Base-by-base conservation (phyloP, 2,797 vertebrate species). In the Squalus acanthias region DNA sequence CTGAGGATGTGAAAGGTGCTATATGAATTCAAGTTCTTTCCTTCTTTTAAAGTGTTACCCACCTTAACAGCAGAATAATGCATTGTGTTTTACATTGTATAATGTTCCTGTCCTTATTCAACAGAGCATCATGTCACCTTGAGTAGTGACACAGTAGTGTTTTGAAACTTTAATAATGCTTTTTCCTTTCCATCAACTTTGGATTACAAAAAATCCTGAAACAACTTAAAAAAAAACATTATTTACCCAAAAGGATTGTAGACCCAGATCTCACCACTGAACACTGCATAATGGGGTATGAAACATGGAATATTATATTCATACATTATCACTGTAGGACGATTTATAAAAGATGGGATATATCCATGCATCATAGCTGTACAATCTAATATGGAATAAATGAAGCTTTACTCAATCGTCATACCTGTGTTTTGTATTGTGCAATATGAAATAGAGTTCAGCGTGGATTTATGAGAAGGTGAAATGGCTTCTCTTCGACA, bases 301-400 rank as follows among this genome's bases (percentile, higher is more conserved):
- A 93, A 93, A 33, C 17, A 65, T 65, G 33, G 89, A 69, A 93
- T 69, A 93, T 46, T 93, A 93, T 46, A 69, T 93, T 69, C n/a
- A 93, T 93, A 46, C n/a, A 69, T 69, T 69, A 93, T 46, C 91
- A 46, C 67, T 46, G 0, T 69, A 69, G 24, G 39, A 24, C 10
- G n/a, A 20, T 93, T 46, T 65, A 65, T 92, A 92, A 92, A 65
- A 65, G 89, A 46, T 69, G 91, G 15, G 9, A 93, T 93, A 46
- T 67, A 69, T 24, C 63, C n/a, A 93, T 93, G 63, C n/a, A 93
- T 93, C 63, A 82, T 46, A 82, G 79, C 79, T 82, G 79, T 82
- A 17, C 79, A 93, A 93, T 93, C 63, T 93, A 93, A 93, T 93
- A 65, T 93, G 91, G 91, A 69, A 69, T 93, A 93, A 67, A 67